Evolutionary conservation across 2,797 vertebrate species (phyloP).

Genomic region (Alca torda): DNA sequence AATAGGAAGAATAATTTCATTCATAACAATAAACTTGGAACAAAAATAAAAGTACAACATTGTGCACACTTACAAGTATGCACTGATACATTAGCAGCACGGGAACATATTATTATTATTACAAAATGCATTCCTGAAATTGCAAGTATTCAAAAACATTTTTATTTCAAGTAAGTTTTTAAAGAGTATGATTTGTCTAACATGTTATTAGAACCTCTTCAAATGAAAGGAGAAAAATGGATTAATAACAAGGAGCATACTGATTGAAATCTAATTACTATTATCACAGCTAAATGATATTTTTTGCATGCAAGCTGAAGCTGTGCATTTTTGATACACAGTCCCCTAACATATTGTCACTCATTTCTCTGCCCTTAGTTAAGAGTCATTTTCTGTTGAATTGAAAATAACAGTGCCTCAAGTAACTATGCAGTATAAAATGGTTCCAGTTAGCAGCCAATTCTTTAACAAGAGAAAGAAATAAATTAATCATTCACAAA

Average conservation of each 20-base stretch:
- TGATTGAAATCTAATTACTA: constrained; percentile 72
- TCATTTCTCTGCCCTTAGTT: background rate
- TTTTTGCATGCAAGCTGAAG: constrained; percentile 33
- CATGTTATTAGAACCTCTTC: constrained; percentile 56
- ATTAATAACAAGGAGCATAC: constrained; percentile 64
- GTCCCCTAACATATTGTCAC: background rate
- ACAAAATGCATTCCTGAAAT: constrained; percentile 6
- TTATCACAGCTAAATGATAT: constrained; percentile 52
- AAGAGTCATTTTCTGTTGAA: background rate
- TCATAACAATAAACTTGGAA: background rate
- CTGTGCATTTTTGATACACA: background rate
- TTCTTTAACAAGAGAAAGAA: background rate
- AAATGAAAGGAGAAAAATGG: constrained; percentile 58
- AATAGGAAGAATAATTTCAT: background rate
- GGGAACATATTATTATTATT: background rate
- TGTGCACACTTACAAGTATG: constrained; percentile 3
- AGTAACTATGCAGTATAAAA: background rate
- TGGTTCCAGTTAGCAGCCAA: background rate
- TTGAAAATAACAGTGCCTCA: constrained; percentile 7
- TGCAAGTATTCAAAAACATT: constrained; percentile 34
- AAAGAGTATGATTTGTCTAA: constrained; percentile 51
- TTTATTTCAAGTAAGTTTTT: constrained; percentile 51
- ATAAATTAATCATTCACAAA: background rate
- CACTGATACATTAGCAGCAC: constrained; percentile 5
- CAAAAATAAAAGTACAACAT: background rate